Evolutionary conservation across 2,113 vertebrate species (phyloP).

Genomic region (Sigmodon hispidus): DNA sequence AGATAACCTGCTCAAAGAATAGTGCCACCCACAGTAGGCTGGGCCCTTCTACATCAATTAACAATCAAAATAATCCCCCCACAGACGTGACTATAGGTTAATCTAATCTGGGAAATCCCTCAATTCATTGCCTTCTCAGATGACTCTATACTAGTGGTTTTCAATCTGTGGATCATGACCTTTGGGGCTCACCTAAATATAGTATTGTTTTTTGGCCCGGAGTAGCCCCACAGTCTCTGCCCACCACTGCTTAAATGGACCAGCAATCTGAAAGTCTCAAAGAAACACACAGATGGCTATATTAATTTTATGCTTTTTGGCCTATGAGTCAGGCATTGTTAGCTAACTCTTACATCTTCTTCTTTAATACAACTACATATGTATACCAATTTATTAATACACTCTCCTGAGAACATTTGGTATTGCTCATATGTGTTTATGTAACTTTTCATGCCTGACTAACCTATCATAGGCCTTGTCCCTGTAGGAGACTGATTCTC

Average conservation of each 20-base stretch:
- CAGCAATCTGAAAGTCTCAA: too few species aligned
- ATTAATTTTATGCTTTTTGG: too few species aligned
- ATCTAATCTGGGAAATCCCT: not conserved
- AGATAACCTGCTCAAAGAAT: not conserved
- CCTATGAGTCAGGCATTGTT: too few species aligned
- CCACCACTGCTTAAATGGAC: too few species aligned
- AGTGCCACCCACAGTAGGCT: not conserved
- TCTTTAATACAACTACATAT: not conserved
- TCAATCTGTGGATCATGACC: not conserved
- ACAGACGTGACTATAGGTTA: not conserved
- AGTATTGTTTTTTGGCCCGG: too few species aligned
- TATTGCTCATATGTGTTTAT: not conserved
- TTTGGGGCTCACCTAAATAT: not conserved
- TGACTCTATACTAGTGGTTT: not conserved
- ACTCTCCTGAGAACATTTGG: not conserved
- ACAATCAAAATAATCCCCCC: not conserved
- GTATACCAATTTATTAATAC: not conserved
- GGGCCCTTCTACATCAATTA: not conserved
- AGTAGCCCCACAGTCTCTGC: too few species aligned
- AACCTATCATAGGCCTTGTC: not conserved
- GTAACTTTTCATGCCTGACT: not conserved
- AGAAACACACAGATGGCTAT: too few species aligned
- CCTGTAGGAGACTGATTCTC: not conserved
- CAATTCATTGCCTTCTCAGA: not conserved
- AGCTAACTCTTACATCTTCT: too few species aligned